These are phyloP conservation scores for Macrosteles quadrilineatus DNA, from an alignment of 1,140 invertebrate species.

Conservation along the genomic window DNA sequence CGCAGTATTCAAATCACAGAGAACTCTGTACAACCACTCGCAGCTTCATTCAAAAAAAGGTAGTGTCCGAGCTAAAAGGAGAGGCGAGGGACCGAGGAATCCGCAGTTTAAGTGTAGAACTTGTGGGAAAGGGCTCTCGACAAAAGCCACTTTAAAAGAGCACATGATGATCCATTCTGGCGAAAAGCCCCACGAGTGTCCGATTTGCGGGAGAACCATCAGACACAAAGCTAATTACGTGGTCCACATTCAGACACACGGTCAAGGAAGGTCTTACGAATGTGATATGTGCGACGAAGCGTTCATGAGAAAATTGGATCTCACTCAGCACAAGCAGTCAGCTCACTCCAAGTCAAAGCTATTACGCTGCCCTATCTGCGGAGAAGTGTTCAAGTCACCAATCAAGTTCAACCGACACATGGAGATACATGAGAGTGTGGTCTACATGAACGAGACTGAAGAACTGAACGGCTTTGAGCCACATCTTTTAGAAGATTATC, in stretches of 20 bases:
- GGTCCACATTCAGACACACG: conserved; percentile 37
- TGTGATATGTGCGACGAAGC: conserved; percentile 32
- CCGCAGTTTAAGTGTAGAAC: conserved; percentile 53
- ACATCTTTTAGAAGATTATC: conserved; percentile 15
- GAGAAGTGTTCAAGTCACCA: conserved; percentile 2
- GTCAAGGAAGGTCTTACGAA: conserved; percentile 9
- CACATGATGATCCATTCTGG: conserved; percentile 71
- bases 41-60: conserved; percentile 17
- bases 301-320: conserved; percentile 27
- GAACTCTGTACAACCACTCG: conserved; percentile 24
- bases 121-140: conserved; percentile 46
- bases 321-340: conserved; percentile 10
- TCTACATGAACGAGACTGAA: conserved; percentile 20
- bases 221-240: conserved; percentile 50
- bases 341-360: conserved; percentile 10
- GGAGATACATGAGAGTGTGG: conserved; percentile 17
- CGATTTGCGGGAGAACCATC: conserved; percentile 61
- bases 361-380: conserved; percentile 9
- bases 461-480: conserved; percentile 2
- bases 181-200: conserved; percentile 69
- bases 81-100: conserved; percentile 42
- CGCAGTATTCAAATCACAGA: conserved; percentile 17
- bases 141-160: conserved; percentile 53
- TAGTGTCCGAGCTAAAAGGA: conserved; percentile 9
- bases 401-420: conserved; percentile 16